Conservation (phyloP, 2,888 invertebrate species). For the Oxyteleia sp. region DNA sequence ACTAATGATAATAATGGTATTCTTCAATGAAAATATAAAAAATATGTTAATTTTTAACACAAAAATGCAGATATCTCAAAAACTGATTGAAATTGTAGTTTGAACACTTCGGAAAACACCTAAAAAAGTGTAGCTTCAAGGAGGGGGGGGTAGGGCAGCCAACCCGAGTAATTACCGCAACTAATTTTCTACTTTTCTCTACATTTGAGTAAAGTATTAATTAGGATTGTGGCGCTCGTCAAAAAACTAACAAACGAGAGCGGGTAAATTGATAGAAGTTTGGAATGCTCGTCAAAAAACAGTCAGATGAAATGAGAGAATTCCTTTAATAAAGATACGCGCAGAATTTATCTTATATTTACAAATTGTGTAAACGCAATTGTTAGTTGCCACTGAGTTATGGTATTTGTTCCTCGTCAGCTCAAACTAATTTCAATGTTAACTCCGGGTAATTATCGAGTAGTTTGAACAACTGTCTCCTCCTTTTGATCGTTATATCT, state of each 20-base stretch:
- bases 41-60: too few relatives aligned
- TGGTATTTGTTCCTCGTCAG: background rate
- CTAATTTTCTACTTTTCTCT: too few relatives aligned
- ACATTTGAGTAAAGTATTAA: background rate
- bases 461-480: background rate
- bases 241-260: slow-evolving; percentile 3
- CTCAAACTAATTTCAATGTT: slow-evolving; percentile 10
- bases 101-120: too few relatives aligned
- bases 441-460: slow-evolving; percentile 2
- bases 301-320: slow-evolving; percentile 1
- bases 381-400: background rate
- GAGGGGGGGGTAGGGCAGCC: too few relatives aligned
- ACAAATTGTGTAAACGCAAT: background rate
- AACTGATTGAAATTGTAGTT: too few relatives aligned
- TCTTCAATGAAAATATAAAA: too few relatives aligned
- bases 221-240: background rate
- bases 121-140: too few relatives aligned
- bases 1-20: too few relatives aligned
- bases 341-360: slow-evolving; percentile 4
- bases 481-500: background rate
- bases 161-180: too few relatives aligned
- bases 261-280: background rate
- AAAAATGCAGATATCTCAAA: too few relatives aligned
- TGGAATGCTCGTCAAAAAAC: background rate
- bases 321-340: background rate